Percentiles rank a stretch among this genome's conserved stretches.
phyloP scores from a whole-genome alignment of 2,797 vertebrate species.

The Lerista edwardsae region DNA sequence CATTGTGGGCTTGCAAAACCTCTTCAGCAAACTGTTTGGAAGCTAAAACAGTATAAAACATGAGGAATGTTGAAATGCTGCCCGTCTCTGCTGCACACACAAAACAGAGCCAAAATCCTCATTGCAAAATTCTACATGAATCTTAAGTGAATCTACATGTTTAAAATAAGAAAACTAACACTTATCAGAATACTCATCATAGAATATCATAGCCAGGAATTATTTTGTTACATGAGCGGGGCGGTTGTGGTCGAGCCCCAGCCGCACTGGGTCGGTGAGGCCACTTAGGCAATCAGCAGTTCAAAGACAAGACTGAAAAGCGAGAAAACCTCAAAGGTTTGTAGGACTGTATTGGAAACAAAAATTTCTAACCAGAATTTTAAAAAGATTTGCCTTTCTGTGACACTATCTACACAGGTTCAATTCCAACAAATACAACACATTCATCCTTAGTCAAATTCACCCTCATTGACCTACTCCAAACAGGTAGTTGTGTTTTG shows the following conservation, averaged over 20 bases:
- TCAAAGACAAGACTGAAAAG: background rate
- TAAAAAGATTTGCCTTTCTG: background rate
- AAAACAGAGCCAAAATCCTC: background rate
- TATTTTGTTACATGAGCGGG: background rate
- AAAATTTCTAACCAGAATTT: background rate
- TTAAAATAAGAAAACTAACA: background rate
- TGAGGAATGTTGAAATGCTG: background rate
- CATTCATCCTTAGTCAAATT: background rate
- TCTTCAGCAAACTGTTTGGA: conserved; percentile 93
- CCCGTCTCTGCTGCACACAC: background rate
- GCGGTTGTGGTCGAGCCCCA: too few relatives aligned
- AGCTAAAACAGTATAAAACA: conserved; percentile 71
- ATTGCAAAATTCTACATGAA: background rate
- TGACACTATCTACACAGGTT: background rate
- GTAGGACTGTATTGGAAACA: background rate
- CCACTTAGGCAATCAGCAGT: background rate
- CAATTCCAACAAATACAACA: background rate
- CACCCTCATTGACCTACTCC: background rate
- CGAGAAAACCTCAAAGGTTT: too few relatives aligned
- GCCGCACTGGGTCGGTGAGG: too few relatives aligned
- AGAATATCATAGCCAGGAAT: background rate
- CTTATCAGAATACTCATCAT: background rate
- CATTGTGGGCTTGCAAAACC: conserved; percentile 89
- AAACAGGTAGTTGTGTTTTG: too few relatives aligned
- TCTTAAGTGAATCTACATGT: background rate